Evolutionary conservation across 2,888 invertebrate species (phyloP).

Genomic region (Noctua janthe): DNA sequence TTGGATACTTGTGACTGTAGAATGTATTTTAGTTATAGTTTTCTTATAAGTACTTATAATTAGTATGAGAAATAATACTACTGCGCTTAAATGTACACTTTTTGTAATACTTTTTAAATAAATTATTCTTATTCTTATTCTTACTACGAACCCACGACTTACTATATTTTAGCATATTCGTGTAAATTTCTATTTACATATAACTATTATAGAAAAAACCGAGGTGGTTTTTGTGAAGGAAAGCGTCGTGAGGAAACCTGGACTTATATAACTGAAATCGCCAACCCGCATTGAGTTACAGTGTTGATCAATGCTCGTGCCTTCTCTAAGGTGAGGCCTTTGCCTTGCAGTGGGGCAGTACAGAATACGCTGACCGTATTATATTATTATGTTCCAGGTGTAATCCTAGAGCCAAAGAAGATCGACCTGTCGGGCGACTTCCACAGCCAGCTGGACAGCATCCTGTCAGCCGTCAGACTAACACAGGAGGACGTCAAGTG

Average conservation of each 20-base stretch:
- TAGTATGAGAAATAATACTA: too few relatives aligned
- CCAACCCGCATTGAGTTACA: background rate
- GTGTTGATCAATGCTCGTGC: background rate
- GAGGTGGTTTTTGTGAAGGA: background rate
- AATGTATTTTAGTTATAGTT: too few relatives aligned
- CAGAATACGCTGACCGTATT: background rate
- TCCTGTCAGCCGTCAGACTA: slow-evolving; percentile 82
- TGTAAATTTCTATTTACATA: too few relatives aligned
- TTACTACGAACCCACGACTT: too few relatives aligned
- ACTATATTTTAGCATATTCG: too few relatives aligned
- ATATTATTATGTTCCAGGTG: slow-evolving; percentile 59
- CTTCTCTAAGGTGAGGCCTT: background rate
- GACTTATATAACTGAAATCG: background rate
- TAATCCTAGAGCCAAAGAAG: slow-evolving; percentile 73
- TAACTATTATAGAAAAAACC: too few relatives aligned
- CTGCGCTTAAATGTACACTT: too few relatives aligned
- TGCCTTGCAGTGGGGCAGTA: background rate
- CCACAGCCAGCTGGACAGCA: slow-evolving; percentile 79
- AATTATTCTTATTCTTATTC: too few relatives aligned
- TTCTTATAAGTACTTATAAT: too few relatives aligned
- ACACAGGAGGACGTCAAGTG: slow-evolving; percentile 77
- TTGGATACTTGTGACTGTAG: too few relatives aligned
- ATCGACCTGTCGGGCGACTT: slow-evolving; percentile 81
- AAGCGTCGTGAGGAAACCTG: background rate
- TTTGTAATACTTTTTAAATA: too few relatives aligned